Conservation (phyloP, 2,888 invertebrate species). For the Hybos culiciformis region DNA sequence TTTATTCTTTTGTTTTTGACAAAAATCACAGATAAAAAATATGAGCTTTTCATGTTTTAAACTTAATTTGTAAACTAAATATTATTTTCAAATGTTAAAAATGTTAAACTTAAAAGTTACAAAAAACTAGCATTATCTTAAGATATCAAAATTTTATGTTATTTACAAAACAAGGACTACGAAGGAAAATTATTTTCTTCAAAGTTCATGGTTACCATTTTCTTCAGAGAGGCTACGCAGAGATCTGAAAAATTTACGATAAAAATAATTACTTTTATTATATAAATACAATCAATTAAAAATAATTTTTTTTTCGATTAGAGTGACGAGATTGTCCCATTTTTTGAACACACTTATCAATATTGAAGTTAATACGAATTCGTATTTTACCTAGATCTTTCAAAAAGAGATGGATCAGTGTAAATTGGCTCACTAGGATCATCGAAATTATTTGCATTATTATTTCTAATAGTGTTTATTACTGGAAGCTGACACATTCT, state of each 20-base stretch:
- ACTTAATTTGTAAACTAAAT: no score
- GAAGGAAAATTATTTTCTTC: conserved; percentile 17
- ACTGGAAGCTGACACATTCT: conserved; percentile 38
- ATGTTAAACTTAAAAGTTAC: no score
- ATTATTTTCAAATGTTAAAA: no score
- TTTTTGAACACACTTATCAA: no score
- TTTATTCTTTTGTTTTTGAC: no score
- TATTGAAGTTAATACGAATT: no score
- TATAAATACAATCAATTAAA: background rate
- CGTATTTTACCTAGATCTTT: conserved; percentile 54
- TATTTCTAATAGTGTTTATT: conserved; percentile 38
- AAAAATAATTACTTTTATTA: background rate
- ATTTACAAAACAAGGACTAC: no score
- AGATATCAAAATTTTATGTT: no score
- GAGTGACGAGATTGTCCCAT: no score
- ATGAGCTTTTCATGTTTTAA: no score
- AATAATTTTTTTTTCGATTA: background rate
- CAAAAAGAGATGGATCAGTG: conserved; percentile 82
- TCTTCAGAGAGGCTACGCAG: conserved; percentile 33
- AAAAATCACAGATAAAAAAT: no score
- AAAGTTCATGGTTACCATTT: conserved; percentile 19
- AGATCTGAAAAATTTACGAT: conserved; percentile 22
- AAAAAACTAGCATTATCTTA: no score
- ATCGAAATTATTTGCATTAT: conserved; percentile 44
- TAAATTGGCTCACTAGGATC: conserved; percentile 90